Evolutionary conservation across 2,888 invertebrate species (phyloP), one percentile per base, ranked within the genome.

Genomic region (Zygothrica quintamaculata): DNA sequence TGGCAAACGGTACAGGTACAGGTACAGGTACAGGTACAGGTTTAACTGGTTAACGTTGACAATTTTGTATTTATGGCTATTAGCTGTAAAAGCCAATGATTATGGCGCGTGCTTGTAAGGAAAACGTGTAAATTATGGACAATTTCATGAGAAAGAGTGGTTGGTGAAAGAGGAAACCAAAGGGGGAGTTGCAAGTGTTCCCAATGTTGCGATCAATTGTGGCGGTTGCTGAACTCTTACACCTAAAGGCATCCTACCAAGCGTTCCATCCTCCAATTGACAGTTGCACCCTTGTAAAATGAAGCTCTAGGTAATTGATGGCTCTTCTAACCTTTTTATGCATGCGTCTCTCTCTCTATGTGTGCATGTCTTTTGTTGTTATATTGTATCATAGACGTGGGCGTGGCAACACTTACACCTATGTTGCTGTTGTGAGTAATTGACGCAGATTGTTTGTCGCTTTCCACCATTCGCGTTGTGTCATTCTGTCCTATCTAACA

Each of bases 41-140:
- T 71, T 71, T 71, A 51, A 71, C 71, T 70, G 71, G 71, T 71
- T 74, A 36, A 29, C 65, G 81, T 81, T 81, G 79, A 75, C 85
- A 81, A 61, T 75, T 69, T 73, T 48, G 55, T 46, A 12, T 13
- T 12, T 36, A 40, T 15, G 46, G 5, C 64, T 59, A 59, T 61
- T 61, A 58, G 59, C 77, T 42, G 76, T 65, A 76, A 79, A 60
- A 77, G 57, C 29, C 51, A 42, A 50, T 77, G 77, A 74, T 70
- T 82, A 48, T 51, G 74, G 70, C 66, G 70, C 74, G 77, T 73
- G 80, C 84, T 64, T 60, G 86, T 85, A 76, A 79, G 80, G 86
- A 80, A 80, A 84, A 86, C 48, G 77, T 40, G 46, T 65, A 57
- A 74, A 70, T 79, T 70, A 79, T 82, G 65, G 60, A 36, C 36